These are phyloP conservation scores for Notarius quadriscutis DNA, from an alignment of 2,113 vertebrate species.

Conservation along the genomic window DNA sequence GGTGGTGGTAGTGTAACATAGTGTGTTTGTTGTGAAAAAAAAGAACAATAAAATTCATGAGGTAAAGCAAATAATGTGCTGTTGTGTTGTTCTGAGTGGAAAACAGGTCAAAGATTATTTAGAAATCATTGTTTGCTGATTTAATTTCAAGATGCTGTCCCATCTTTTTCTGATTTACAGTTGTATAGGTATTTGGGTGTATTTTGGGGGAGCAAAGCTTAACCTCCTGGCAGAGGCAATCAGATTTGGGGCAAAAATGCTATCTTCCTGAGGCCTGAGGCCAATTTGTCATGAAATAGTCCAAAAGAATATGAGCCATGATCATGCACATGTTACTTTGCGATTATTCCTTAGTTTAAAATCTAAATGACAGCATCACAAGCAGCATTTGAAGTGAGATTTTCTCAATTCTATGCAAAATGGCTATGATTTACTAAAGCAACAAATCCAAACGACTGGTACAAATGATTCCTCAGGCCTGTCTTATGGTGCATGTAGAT, in stretches of 20 bases:
- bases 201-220: neutral
- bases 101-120: too few relatives aligned
- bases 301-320: neutral
- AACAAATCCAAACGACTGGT: neutral
- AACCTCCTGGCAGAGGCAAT: neutral
- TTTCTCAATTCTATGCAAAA: neutral
- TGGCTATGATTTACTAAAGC: neutral
- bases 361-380: neutral
- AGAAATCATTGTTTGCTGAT: too few relatives aligned
- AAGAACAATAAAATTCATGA: too few relatives aligned
- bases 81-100: too few relatives aligned
- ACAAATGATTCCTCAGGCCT: neutral
- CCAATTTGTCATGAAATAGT: neutral
- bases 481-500: neutral
- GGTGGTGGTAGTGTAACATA: neutral
- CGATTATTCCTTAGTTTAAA: neutral
- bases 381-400: neutral
- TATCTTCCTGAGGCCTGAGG: neutral
- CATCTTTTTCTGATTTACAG: too few relatives aligned
- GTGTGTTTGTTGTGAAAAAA: too few relatives aligned
- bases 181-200: neutral
- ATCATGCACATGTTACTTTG: neutral
- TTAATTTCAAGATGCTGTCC: too few relatives aligned
- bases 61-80: too few relatives aligned
- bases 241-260: neutral